phyloP scores from a whole-genome alignment of 2,797 vertebrate genomes.

The Aeoliscus strigatus region DNA sequence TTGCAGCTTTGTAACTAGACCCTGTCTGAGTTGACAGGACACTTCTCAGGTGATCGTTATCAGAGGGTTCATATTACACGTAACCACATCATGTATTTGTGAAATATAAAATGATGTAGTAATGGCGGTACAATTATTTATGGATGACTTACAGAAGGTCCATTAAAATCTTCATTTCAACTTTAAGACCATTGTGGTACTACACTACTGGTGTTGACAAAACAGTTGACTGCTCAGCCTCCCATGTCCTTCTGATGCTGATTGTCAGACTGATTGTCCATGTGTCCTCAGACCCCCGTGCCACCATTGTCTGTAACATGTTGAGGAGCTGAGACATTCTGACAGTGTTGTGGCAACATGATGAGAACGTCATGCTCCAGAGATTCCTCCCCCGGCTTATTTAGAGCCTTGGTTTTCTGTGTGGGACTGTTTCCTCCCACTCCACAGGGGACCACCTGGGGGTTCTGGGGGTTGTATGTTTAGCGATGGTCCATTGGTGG shows the following conservation, averaged over 20 bases:
- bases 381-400: conserved; percentile 21
- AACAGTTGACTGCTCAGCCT: conserved; percentile 15
- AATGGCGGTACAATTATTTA: too few species aligned
- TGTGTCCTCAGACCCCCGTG: conserved; percentile 13
- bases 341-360: conserved; percentile 68
- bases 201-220: not conserved
- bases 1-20: too few species aligned
- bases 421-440: conserved; percentile 19
- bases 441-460: conserved; percentile 25
- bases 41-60: too few species aligned
- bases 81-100: too few species aligned
- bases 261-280: conserved; percentile 27
- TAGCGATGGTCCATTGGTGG: conserved; percentile 10
- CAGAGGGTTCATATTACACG: too few species aligned
- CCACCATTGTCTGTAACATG: conserved; percentile 28
- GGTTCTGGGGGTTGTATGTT: conserved; percentile 33
- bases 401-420: conserved; percentile 23
- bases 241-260: conserved; percentile 1
- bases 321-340: conserved; percentile 54
- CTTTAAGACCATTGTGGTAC: not conserved
- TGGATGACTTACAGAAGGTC: too few species aligned
- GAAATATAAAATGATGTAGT: too few species aligned
- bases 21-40: too few species aligned
- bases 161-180: not conserved
- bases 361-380: conserved; percentile 53